Conservation (phyloP, 2,113 vertebrate species). For the Indri indri region DNA sequence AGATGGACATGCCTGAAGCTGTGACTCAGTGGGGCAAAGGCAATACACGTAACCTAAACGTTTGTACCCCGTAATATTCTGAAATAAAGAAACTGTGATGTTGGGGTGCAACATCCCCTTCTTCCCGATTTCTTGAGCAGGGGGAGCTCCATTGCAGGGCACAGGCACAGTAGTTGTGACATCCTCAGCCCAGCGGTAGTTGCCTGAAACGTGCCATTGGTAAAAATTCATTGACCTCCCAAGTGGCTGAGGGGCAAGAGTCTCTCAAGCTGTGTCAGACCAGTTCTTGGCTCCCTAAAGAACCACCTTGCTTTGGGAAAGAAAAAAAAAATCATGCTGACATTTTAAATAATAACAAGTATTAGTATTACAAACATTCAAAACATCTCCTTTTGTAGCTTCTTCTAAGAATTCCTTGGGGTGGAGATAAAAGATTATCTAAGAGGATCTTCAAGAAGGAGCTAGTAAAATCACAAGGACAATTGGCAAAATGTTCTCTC, state of each 20-base stretch:
- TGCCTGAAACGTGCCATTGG: fast-evolving
- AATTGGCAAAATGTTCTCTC: not conserved
- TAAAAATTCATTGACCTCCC: not conserved
- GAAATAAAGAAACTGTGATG: not conserved
- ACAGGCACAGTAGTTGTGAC: fast-evolving
- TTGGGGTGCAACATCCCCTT: no score
- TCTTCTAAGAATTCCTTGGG: not conserved
- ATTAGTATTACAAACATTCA: not conserved
- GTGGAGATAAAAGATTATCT: not conserved
- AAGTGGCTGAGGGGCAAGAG: no score
- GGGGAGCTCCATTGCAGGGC: fast-evolving
- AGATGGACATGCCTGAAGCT: no score
- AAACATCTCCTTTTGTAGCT: not conserved
- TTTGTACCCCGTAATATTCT: no score
- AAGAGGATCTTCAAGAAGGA: not conserved
- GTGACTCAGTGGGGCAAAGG: no score
- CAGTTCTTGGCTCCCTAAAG: not conserved
- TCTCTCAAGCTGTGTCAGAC: fast-evolving
- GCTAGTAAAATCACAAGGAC: not conserved
- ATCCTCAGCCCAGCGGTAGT: not conserved
- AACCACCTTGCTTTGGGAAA: not conserved
- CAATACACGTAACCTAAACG: no score
- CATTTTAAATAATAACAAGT: not conserved
- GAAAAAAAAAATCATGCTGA: not conserved
- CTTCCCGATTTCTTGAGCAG: no score